Percentiles rank a stretch among this genome's conserved stretches.
Conservation (phyloP, 23 tunicate genomes). For the Corella eumyota region DNA sequence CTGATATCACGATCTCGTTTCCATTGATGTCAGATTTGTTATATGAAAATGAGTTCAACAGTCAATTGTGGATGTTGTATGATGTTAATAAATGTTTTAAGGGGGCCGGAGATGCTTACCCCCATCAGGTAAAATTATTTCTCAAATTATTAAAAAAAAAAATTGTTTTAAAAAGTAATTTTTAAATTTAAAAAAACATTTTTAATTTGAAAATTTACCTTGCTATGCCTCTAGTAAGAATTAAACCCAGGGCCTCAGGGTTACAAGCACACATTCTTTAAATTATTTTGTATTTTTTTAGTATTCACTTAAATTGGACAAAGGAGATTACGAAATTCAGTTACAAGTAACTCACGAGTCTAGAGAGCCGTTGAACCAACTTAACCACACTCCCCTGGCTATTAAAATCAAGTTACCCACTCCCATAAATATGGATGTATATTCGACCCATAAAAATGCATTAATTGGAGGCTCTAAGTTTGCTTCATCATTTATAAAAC, state of each 20-base stretch:
- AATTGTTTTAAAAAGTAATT: not conserved
- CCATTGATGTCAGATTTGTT: constrained; percentile 68
- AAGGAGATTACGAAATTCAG: constrained; percentile 61
- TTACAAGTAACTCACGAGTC: constrained; percentile 71
- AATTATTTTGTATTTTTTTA: too few species aligned
- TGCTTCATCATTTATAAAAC: constrained; percentile 9
- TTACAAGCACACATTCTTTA: too few species aligned
- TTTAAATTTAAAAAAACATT: too few species aligned
- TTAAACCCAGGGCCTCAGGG: too few species aligned
- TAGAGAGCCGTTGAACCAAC: constrained; percentile 47
- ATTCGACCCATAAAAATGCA: constrained; percentile 58
- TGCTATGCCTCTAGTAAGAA: too few species aligned
- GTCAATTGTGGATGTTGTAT: constrained; percentile 78
- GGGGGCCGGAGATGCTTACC: constrained; percentile 88
- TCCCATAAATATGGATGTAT: constrained; percentile 39
- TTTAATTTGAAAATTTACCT: too few species aligned
- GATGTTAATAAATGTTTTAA: constrained; percentile 43
- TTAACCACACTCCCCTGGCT: constrained; percentile 51
- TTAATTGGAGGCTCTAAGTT: constrained; percentile 57
- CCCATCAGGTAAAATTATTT: constrained; percentile 45
- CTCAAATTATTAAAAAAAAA: not conserved
- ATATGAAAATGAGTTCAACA: constrained; percentile 74
- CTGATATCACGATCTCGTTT: constrained; percentile 53
- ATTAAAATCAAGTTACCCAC: constrained; percentile 53
- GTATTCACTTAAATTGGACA: constrained; percentile 46